Evolutionary conservation across 2,797 vertebrate species (phyloP).

Genomic region (Alectoris magna): DNA sequence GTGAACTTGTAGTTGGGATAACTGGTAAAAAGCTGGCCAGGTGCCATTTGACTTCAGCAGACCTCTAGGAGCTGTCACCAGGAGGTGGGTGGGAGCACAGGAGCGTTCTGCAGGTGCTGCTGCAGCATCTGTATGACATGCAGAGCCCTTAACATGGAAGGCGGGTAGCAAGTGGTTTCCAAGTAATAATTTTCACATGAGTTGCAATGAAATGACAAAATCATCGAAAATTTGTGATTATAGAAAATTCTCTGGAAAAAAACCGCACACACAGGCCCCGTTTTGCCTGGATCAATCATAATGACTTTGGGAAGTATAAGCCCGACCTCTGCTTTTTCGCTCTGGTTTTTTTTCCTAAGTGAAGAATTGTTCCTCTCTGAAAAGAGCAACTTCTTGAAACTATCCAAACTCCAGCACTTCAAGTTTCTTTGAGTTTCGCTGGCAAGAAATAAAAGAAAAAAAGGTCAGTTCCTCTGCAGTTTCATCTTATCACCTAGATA

Average conservation of each 20-base stretch:
- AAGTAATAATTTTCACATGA: no score
- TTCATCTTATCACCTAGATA: neutral
- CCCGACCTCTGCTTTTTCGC: neutral
- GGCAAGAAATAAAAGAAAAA: neutral
- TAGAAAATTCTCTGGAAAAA: neutral
- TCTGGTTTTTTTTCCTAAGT: neutral
- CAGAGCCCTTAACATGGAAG: neutral
- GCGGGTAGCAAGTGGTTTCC: neutral
- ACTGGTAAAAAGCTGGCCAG: neutral
- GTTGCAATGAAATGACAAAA: neutral
- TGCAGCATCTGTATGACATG: neutral
- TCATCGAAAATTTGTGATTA: neutral
- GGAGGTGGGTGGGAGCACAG: neutral
- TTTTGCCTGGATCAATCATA: neutral
- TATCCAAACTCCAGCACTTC: neutral
- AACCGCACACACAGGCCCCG: no score
- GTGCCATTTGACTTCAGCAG: neutral
- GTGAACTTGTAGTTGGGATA: neutral
- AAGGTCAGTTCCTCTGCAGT: neutral
- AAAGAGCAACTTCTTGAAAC: neutral
- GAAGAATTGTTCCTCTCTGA: neutral
- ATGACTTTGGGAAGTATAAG: neutral
- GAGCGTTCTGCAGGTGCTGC: neutral
- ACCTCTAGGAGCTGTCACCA: neutral
- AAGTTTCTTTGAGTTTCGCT: neutral